Conservation (phyloP, 2,797 vertebrate species). For the Acrossocheilus fasciatus region DNA sequence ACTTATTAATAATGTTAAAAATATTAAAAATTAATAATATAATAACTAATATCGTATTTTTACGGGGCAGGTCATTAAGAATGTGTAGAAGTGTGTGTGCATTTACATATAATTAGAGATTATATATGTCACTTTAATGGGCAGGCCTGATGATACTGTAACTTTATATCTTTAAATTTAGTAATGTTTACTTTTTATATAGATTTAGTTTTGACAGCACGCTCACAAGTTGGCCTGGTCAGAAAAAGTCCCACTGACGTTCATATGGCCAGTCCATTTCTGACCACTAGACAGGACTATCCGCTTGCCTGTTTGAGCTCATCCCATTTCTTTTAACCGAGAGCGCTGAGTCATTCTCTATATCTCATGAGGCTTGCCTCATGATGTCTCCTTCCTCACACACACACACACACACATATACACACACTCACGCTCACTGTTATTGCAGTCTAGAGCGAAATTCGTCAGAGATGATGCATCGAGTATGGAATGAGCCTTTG, state of each 20-base stretch:
- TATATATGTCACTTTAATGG: not conserved
- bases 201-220: not conserved
- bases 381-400: constrained; percentile 19
- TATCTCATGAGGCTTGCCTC: constrained; percentile 30
- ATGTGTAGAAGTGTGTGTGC: not conserved
- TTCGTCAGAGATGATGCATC: not conserved
- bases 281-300: not conserved
- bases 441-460: constrained; percentile 20
- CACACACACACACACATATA: not conserved
- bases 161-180: not conserved
- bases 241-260: not conserved
- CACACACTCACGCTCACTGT: constrained; percentile 5
- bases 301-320: not conserved
- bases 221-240: not conserved
- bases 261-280: not conserved
- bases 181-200: not conserved
- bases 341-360: constrained; percentile 54
- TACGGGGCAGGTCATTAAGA: not conserved
- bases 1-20: not conserved
- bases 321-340: constrained; percentile 9
- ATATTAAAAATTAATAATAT: not conserved
- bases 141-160: not conserved
- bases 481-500: not conserved
- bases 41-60: not conserved
- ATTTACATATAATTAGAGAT: not conserved